Percentiles rank a stretch among this genome's conserved stretches.
phyloP scores from a whole-genome alignment of 2,888 invertebrate species.

The Cosmia pyralina region DNA sequence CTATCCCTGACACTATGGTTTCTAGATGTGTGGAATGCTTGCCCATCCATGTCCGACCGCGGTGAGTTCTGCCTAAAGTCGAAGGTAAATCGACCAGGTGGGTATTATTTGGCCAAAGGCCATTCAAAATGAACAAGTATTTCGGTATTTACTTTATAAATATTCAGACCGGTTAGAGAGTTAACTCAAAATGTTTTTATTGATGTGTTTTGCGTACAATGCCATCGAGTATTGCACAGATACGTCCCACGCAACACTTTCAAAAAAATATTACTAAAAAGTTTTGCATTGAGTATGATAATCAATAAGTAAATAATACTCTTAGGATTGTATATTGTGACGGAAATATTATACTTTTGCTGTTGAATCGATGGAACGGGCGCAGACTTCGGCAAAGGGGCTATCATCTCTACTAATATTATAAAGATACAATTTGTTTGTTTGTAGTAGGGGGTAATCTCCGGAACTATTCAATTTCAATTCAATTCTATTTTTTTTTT shows the following conservation, averaged over 20 bases:
- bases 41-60: background rate
- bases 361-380: too few species aligned
- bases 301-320: background rate
- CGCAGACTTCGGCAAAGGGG: background rate
- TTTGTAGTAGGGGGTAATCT: too few species aligned
- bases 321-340: conserved; percentile 6
- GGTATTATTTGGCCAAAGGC: background rate
- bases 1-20: background rate
- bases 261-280: conserved; percentile 13
- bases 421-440: too few species aligned
- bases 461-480: too few species aligned
- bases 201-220: conserved; percentile 11
- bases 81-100: too few species aligned
- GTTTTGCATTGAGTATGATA: background rate
- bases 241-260: conserved; percentile 21
- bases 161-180: conserved; percentile 11
- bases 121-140: background rate
- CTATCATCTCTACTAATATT: background rate
- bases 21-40: background rate
- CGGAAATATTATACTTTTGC: background rate
- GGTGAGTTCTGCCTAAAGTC: too few species aligned
- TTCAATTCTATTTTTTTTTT: too few species aligned
- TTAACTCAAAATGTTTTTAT: background rate
- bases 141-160: background rate
- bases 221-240: background rate